Conservation (phyloP, 2,113 vertebrate species). For the Glareola pratincola region DNA sequence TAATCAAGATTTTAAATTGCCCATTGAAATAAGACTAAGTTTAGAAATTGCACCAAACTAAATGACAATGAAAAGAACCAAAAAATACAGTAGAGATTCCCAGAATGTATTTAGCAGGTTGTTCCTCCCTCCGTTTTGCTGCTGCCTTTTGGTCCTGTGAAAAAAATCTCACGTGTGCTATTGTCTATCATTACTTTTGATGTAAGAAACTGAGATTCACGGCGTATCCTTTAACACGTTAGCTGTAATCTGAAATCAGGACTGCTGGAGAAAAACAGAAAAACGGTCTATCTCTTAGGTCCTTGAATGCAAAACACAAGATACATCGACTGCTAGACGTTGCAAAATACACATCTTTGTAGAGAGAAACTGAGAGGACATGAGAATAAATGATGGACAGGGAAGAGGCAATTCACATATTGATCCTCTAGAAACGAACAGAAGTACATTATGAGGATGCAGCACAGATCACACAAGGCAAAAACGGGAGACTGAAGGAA, state of each 20-base stretch:
- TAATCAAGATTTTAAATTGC: not conserved
- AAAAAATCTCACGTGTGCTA: not conserved
- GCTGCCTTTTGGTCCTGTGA: not conserved
- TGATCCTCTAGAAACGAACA: not conserved
- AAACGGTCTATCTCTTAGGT: not conserved
- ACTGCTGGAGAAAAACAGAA: not conserved
- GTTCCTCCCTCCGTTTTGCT: not conserved
- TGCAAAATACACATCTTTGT: not conserved
- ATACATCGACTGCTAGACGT: not conserved
- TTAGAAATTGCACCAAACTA: not conserved
- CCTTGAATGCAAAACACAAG: not conserved
- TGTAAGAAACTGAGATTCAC: not conserved
- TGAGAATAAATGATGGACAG: not conserved
- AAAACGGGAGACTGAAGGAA: not conserved
- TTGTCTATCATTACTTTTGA: not conserved
- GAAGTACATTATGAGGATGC: not conserved
- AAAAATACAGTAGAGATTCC: not conserved
- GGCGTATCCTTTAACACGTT: not conserved
- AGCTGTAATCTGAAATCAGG: not conserved
- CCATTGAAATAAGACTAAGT: not conserved
- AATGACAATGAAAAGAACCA: not conserved
- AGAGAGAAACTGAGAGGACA: not conserved
- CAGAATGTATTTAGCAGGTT: not conserved
- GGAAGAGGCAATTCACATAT: not conserved
- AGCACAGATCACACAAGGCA: not conserved